Conservation (phyloP, 2,113 vertebrate species). For the Labeo catla region DNA sequence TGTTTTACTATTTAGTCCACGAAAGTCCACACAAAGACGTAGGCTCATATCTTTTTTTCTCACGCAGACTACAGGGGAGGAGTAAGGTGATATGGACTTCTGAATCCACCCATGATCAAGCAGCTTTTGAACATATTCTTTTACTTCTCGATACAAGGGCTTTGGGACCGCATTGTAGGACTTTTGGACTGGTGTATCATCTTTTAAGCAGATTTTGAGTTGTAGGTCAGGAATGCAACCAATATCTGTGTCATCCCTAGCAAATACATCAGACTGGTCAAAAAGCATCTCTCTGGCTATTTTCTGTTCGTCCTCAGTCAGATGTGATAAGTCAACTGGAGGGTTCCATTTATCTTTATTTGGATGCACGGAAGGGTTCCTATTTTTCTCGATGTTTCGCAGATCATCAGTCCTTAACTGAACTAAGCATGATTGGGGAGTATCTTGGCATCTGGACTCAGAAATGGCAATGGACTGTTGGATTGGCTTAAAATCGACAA, state of each 20-base stretch:
- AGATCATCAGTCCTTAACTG: neutral
- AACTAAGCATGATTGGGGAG: neutral
- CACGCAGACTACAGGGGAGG: neutral
- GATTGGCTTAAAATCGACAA: neutral
- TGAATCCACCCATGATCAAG: neutral
- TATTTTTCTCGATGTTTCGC: neutral
- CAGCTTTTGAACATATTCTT: neutral
- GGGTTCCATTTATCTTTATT: constrained; percentile 14
- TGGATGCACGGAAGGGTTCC: neutral
- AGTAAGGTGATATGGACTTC: neutral
- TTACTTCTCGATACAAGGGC: neutral
- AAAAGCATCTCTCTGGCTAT: neutral
- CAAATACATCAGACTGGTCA: neutral
- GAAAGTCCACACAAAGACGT: neutral
- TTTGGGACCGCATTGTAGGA: neutral
- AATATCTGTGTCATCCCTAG: constrained; percentile 1
- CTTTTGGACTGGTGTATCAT: constrained; percentile 31
- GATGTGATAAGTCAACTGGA: neutral
- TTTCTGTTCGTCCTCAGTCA: neutral
- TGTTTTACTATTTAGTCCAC: neutral
- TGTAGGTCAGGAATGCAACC: constrained; percentile 22
- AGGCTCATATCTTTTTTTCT: neutral
- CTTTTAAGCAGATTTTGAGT: constrained; percentile 13
- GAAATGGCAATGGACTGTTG: neutral
- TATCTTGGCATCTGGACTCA: neutral